Conservation (phyloP, 2,113 vertebrate species). For the Salvelinus fontinalis region DNA sequence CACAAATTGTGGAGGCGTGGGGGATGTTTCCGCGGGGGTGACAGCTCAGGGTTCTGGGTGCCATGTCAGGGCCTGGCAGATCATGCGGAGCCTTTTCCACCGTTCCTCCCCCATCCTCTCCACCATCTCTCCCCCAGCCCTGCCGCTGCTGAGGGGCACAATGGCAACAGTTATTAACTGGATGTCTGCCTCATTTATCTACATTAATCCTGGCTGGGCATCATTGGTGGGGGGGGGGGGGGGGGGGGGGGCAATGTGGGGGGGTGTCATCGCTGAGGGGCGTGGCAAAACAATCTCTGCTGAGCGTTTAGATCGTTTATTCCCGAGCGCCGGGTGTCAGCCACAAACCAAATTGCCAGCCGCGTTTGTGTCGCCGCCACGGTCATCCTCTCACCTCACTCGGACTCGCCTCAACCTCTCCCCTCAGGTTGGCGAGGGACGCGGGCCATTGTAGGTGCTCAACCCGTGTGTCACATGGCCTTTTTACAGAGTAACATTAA, state of each 20-base stretch:
- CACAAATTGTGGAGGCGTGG: constrained; percentile 73
- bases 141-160: constrained; percentile 61
- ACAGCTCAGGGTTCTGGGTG: constrained; percentile 68
- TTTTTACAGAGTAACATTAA: constrained; percentile 60
- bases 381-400: constrained; percentile 28
- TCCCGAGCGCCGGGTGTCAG: constrained; percentile 57
- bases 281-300: constrained; percentile 69
- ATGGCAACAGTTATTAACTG: constrained; percentile 76
- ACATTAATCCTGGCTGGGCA: constrained; percentile 68
- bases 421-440: constrained; percentile 53
- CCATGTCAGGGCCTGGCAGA: constrained; percentile 67
- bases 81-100: constrained; percentile 42
- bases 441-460: constrained; percentile 47
- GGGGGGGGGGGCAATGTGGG: constrained; percentile 14
- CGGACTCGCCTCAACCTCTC: constrained; percentile 19
- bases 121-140: constrained; percentile 7
- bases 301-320: constrained; percentile 72
- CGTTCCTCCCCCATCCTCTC: not conserved
- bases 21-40: constrained; percentile 74
- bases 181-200: constrained; percentile 75
- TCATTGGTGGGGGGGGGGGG: constrained; percentile 23
- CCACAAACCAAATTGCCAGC: constrained; percentile 63
- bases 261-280: constrained; percentile 64
- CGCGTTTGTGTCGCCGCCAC: constrained; percentile 27
- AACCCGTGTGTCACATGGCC: constrained; percentile 51